These are phyloP conservation scores for Coluber constrictor DNA, from an alignment of 2,797 vertebrate species.

Conservation along the genomic window DNA sequence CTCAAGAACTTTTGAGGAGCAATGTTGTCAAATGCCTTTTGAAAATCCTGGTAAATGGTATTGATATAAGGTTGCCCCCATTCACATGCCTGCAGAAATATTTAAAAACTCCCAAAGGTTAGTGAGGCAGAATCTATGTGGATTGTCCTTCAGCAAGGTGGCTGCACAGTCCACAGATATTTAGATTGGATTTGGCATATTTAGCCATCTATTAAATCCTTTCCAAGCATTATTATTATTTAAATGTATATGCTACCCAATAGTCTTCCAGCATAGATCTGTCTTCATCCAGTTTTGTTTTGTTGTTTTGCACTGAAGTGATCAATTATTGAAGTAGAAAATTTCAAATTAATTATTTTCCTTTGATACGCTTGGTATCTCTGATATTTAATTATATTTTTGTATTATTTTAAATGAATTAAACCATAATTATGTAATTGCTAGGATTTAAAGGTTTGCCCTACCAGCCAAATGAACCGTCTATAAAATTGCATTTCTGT, in stretches of 20 bases:
- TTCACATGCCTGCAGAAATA: background rate
- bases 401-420: background rate
- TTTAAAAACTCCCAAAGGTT: background rate
- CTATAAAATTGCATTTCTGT: background rate
- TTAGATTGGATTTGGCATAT: background rate
- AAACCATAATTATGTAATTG: rapidly evolving
- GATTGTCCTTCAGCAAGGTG: background rate
- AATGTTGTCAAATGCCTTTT: background rate
- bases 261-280: background rate
- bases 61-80: background rate
- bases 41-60: background rate
- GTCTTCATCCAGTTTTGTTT: background rate
- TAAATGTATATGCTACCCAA: background rate
- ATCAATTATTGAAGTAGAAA: background rate
- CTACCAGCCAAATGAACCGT: background rate
- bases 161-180: background rate
- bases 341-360: background rate
- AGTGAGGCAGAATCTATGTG: background rate
- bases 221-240: background rate
- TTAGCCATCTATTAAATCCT: background rate
- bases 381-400: too few species aligned
- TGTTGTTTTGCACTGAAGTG: background rate
- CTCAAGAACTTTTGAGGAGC: background rate
- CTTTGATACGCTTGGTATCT: background rate
- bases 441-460: background rate